Base-by-base conservation (phyloP, 2,797 vertebrate species). In the Neopelma chrysocephalum region DNA sequence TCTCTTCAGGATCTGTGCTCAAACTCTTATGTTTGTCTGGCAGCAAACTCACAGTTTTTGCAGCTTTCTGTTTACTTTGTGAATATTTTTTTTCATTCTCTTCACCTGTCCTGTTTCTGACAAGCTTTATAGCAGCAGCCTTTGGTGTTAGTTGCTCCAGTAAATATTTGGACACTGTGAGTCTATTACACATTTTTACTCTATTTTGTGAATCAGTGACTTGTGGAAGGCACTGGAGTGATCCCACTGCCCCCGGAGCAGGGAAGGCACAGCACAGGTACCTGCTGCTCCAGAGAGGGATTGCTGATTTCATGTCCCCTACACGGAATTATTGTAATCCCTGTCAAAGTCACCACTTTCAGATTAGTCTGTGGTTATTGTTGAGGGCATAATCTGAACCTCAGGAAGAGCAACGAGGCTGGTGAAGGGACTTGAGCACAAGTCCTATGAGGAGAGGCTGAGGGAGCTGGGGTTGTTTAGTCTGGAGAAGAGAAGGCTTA, bases 231-330 rank as follows among this genome's bases (percentile, higher is more conserved):
- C 15, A 1, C 51, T 10, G 2, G 36, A 0, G 0, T 42, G 60
- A 47, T 25, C 21, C 54, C 0, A 0, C 26, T 29, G 76, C 5
- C 42, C 15, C 3, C 1, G 1, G 65, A 31, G 53, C 61, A 31
- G 58, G 62, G 43, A 15, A 3, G 9, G 34, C 5, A 0, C 40
- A 31, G 54, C 53, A 3, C 45, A 23, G 66, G 54, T 22, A 25
- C 15, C 61, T 2, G 2, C 60, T 68, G 29, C 48, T 54, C 8
- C 3, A 6, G 18, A 14, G 36, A 11, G 62, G 16, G 3, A 60
- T 80, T 8, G 1, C 62, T 54, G 57, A 2, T 69, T 81, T 36
- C 56, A 3, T 9, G 36, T 31, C 36, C 42, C 57, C 43, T 70
- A 0, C 45, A 12, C 0, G 0, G 86, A 68, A 36, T 69, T 58